Conservation (phyloP, 2,888 invertebrate genomes). For the Sthenelais limicola region DNA sequence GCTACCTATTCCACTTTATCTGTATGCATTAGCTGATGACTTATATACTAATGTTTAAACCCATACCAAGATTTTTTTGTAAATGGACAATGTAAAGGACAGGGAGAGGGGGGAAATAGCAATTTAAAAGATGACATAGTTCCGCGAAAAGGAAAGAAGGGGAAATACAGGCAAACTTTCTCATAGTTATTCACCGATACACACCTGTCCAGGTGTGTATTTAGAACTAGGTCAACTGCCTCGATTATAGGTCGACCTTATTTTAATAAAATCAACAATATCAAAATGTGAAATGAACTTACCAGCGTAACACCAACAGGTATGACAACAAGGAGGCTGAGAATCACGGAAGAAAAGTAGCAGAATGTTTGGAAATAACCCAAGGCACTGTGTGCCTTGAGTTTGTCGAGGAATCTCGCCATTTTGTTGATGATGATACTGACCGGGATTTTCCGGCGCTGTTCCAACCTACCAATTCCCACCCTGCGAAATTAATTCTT, state of each 20-base stretch:
- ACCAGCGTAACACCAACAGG: constrained; percentile 52
- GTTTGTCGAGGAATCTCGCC: constrained; percentile 3
- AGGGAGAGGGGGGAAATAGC: no score
- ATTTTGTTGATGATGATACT: neutral
- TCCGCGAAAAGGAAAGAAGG: no score
- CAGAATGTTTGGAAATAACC: constrained; percentile 16
- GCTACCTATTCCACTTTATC: no score
- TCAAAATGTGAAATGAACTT: constrained; percentile 14
- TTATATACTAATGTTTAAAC: no score
- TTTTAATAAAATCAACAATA: neutral
- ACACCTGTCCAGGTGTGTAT: constrained; percentile 5
- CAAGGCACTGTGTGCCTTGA: neutral
- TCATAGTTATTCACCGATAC: constrained; percentile 27
- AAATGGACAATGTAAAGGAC: no score
- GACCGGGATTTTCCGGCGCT: constrained; percentile 29
- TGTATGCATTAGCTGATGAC: no score
- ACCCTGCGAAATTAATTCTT: no score
- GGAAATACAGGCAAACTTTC: no score
- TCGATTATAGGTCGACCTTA: neutral
- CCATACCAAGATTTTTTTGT: no score
- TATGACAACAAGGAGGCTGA: constrained; percentile 47
- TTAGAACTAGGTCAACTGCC: constrained; percentile 3
- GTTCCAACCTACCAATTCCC: no score
- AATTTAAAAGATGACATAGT: no score
- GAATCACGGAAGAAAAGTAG: constrained; percentile 39